A percentile compares a stretch with the other conserved stretches of the same genome.
phyloP scores from a whole-genome alignment of 2,113 vertebrate species.

The Rynchops niger region DNA sequence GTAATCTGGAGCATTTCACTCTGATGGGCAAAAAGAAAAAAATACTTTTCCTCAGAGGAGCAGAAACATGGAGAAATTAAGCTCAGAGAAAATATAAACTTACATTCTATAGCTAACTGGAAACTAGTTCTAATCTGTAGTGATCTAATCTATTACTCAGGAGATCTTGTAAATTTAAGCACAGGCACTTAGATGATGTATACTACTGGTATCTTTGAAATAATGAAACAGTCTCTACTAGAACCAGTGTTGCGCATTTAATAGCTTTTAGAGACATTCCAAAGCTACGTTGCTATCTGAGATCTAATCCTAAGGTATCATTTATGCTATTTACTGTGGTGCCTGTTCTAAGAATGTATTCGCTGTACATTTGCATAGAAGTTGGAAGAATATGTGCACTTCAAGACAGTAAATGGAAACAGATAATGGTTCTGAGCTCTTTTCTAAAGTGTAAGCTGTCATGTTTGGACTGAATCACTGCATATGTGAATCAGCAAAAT shows the following conservation, averaged over 20 bases:
- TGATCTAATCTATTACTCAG: not conserved
- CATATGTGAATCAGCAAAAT: not conserved
- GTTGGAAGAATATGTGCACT: not conserved
- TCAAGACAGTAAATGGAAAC: not conserved
- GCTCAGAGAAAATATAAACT: not conserved
- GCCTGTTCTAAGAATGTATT: not conserved
- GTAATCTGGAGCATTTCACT: not conserved
- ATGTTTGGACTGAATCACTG: not conserved
- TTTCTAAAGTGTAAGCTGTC: not conserved
- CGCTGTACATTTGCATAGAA: not conserved
- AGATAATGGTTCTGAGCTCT: not conserved
- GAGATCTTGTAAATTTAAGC: not conserved
- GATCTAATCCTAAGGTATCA: not conserved
- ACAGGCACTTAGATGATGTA: not conserved
- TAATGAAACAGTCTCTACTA: not conserved
- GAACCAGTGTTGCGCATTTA: not conserved
- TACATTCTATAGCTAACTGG: not conserved
- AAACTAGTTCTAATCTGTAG: not conserved
- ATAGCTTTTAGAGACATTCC: not conserved
- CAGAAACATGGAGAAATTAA: not conserved
- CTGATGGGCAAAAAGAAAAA: not conserved
- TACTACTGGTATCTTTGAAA: not conserved
- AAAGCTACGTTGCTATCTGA: not conserved
- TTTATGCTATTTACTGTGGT: not conserved
- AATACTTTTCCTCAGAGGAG: not conserved